Conservation (phyloP, 2,797 vertebrate genomes). For the Antennarius maculatus region DNA sequence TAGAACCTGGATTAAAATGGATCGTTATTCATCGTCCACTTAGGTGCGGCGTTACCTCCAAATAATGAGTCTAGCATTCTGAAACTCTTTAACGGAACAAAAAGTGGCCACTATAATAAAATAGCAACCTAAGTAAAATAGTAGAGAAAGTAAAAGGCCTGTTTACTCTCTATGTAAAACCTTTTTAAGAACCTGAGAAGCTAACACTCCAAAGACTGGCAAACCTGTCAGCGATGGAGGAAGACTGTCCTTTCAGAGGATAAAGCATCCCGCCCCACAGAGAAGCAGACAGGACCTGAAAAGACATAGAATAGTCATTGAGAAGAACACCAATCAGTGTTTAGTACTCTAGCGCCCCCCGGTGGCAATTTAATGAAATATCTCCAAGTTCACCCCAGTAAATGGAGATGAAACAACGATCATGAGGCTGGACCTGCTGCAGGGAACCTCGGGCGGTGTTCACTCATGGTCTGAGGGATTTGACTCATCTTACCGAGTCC, state of each 20-base stretch:
- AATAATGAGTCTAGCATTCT: no score
- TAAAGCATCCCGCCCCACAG: conserved; percentile 93
- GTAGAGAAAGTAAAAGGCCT: no score
- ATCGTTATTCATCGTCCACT: no score
- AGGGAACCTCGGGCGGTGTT: background rate
- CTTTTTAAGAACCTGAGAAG: no score
- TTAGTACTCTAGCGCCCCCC: conserved; percentile 8
- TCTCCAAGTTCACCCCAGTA: background rate
- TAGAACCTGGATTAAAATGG: conserved; percentile 86
- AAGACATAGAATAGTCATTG: background rate
- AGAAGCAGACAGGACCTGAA: conserved; percentile 90
- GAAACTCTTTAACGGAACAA: no score
- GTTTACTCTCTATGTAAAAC: no score
- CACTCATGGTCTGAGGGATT: background rate
- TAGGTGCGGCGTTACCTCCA: no score
- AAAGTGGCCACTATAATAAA: no score
- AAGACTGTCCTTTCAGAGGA: conserved; percentile 85
- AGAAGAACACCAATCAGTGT: background rate
- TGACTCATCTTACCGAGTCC: conserved; percentile 85
- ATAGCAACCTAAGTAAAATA: no score
- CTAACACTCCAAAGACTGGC: conserved; percentile 1
- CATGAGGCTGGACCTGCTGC: background rate
- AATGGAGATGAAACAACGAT: no score
- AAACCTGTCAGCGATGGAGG: conserved; percentile 93
- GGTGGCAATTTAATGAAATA: conserved; percentile 7